Conservation (phyloP, 2,888 invertebrate genomes). For the Pseudolycoriella hygida region DNA sequence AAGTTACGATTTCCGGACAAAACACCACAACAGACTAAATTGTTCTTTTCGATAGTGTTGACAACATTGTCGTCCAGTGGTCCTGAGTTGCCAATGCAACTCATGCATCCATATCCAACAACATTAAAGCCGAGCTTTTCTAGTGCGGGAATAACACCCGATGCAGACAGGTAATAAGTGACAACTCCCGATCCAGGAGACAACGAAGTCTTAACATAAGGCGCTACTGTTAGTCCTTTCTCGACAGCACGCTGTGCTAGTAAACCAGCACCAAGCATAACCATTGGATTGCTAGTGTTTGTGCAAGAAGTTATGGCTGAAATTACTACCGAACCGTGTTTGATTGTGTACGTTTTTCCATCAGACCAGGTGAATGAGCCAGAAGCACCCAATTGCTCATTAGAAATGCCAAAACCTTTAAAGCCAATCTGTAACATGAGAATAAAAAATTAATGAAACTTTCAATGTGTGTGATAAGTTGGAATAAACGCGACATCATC, state of each 20-base stretch:
- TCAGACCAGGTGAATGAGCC: slow-evolving; percentile 64
- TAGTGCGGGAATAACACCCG: slow-evolving; percentile 78
- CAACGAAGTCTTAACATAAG: slow-evolving; percentile 91
- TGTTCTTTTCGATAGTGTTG: slow-evolving; percentile 85
- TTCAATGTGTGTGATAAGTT: no score
- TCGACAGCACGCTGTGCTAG: slow-evolving; percentile 89
- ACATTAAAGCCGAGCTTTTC: slow-evolving; percentile 80
- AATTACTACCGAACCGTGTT: slow-evolving; percentile 87
- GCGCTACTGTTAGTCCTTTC: slow-evolving; percentile 70
- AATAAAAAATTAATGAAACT: not conserved
- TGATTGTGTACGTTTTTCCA: slow-evolving; percentile 57
- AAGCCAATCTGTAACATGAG: slow-evolving; percentile 54
- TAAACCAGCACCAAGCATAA: slow-evolving; percentile 92
- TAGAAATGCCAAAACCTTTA: slow-evolving; percentile 72
- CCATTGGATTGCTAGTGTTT: slow-evolving; percentile 94
- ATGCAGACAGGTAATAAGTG: slow-evolving; percentile 46
- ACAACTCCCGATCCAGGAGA: slow-evolving; percentile 90
- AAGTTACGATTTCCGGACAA: slow-evolving; percentile 96
- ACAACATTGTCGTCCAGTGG: slow-evolving; percentile 83
- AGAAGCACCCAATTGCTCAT: slow-evolving; percentile 39
- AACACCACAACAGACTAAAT: slow-evolving; percentile 88
- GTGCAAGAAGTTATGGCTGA: slow-evolving; percentile 97
- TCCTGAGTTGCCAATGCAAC: slow-evolving; percentile 97
- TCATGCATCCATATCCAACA: slow-evolving; percentile 99
- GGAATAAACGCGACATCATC: not conserved